A percentile compares a stretch with the other conserved stretches of the same genome.
phyloP scores from a whole-genome alignment of 2,797 vertebrate genomes.

The Odontamblyopus rebecca region DNA sequence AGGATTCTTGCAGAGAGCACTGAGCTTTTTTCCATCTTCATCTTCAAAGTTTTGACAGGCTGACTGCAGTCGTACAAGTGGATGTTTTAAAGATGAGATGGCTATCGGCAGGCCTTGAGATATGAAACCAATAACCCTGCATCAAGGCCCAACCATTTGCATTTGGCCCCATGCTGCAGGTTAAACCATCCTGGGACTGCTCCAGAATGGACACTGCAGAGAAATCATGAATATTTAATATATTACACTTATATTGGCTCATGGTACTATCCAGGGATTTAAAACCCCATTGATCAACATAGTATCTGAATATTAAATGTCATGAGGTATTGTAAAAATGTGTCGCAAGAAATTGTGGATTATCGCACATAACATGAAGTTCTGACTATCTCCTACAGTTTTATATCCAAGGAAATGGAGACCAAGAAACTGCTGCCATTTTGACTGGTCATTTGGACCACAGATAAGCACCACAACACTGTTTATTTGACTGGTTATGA shows the following conservation, averaged over 20 bases:
- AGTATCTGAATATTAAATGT: constrained; percentile 20
- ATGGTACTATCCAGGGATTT: constrained; percentile 27
- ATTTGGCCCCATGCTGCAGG: constrained; percentile 52
- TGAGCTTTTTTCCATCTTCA: constrained; percentile 41
- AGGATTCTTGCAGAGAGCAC: constrained; percentile 9
- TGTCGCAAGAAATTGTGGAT: no score
- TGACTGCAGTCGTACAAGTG: constrained; percentile 40
- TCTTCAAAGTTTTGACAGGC: constrained; percentile 63
- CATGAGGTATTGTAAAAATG: background rate
- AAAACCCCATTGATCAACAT: constrained; percentile 22
- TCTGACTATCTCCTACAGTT: background rate
- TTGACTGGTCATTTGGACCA: background rate
- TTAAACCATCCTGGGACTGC: constrained; percentile 18
- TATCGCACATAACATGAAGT: background rate
- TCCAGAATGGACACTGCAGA: constrained; percentile 25
- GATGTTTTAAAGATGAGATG: constrained; percentile 74
- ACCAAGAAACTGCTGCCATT: background rate
- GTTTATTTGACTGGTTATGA: no score
- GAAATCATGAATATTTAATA: constrained; percentile 27
- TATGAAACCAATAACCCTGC: constrained; percentile 66
- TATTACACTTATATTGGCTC: constrained; percentile 22
- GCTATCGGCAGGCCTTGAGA: constrained; percentile 68
- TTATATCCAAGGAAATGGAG: background rate
- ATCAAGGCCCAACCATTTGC: constrained; percentile 63
- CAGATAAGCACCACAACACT: no score